Percentiles rank a stretch among this genome's conserved stretches.
Evolutionary conservation across 2,888 invertebrate species (phyloP).

Genomic region (Cephalotes varians): DNA sequence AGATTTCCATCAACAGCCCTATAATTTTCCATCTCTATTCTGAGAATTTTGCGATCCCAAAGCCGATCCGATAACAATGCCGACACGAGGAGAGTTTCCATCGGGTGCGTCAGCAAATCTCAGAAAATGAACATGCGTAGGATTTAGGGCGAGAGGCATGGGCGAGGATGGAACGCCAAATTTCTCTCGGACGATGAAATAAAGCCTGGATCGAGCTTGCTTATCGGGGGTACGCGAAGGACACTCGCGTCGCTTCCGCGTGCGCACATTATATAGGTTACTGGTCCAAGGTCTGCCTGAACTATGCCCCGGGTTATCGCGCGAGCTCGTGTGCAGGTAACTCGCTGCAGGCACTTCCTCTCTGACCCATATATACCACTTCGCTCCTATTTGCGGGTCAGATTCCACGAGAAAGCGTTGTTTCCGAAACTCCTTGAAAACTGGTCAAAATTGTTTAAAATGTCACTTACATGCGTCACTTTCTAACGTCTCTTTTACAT

Average conservation of each 20-base stretch:
- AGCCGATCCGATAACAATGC: conserved; percentile 3
- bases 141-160: background rate
- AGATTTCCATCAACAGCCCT: background rate
- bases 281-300: conserved; percentile 72
- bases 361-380: conserved; percentile 70
- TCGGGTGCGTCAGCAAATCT: conserved; percentile 14
- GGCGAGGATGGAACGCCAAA: conserved; percentile 20
- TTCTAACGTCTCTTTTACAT: background rate
- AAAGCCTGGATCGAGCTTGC: conserved; percentile 30
- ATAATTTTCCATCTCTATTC: too few relatives aligned
- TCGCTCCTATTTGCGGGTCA: background rate
- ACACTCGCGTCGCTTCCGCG: conserved; percentile 58
- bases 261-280: conserved; percentile 73
- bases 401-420: background rate
- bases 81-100: background rate
- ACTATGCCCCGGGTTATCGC: conserved; percentile 66
- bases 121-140: conserved; percentile 1
- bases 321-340: conserved; percentile 65
- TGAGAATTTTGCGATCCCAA: background rate
- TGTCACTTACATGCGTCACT: background rate
- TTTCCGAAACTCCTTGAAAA: conserved; percentile 3
- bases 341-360: conserved; percentile 66
- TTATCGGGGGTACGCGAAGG: conserved; percentile 72
- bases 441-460: background rate
- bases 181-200: conserved; percentile 35